Percentiles rank a stretch among this genome's conserved stretches.
These are phyloP conservation scores for Bradypus variegatus DNA, from an alignment of 2,797 vertebrate genomes.

Conservation along the genomic window DNA sequence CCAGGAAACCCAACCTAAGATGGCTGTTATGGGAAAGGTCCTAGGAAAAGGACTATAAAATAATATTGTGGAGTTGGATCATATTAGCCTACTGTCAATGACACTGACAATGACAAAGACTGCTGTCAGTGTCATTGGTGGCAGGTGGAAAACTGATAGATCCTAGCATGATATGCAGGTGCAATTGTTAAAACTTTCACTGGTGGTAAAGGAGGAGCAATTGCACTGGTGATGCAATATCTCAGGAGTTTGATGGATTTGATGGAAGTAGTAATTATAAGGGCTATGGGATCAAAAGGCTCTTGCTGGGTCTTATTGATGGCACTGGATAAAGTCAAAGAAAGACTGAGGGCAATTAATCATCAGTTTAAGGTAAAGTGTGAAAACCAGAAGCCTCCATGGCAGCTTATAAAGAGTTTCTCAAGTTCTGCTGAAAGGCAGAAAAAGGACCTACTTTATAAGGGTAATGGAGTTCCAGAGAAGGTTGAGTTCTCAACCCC, in stretches of 20 bases:
- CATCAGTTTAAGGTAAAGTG: not conserved
- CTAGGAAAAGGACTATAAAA: not conserved
- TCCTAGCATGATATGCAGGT: not conserved
- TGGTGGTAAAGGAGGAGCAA: not conserved
- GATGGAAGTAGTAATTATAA: not conserved
- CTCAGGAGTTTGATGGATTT: not conserved
- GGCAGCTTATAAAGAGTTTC: not conserved
- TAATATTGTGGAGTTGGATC: not conserved
- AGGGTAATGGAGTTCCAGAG: not conserved
- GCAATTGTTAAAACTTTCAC: no score
- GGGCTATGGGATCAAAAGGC: not conserved
- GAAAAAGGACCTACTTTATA: not conserved
- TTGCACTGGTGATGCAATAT: no score
- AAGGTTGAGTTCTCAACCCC: not conserved
- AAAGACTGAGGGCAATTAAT: not conserved
- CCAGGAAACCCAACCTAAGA: no score
- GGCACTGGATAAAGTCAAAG: not conserved
- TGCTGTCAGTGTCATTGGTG: not conserved
- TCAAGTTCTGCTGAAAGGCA: not conserved
- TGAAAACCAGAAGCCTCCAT: not conserved
- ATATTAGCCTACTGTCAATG: not conserved
- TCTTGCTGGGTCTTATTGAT: not conserved
- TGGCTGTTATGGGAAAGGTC: not conserved
- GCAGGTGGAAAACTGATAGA: not conserved
- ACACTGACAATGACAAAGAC: no score